A percentile compares a stretch with the other conserved stretches of the same genome.
These are phyloP conservation scores for Ichneumoninae sp. DNA, from an alignment of 2,888 invertebrate species.

Conservation along the genomic window DNA sequence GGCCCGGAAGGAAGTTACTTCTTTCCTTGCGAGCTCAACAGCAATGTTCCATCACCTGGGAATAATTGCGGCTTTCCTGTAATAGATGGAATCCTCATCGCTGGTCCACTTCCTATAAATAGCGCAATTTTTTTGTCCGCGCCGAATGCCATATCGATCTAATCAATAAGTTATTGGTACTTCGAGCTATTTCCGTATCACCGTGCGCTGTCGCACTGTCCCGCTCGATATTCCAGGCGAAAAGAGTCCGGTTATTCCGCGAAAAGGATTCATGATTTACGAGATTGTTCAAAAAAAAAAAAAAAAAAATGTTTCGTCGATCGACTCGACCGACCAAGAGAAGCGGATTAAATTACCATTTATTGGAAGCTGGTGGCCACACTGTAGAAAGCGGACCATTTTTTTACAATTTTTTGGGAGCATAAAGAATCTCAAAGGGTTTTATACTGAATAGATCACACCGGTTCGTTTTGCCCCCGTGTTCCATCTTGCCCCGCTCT, in stretches of 20 bases:
- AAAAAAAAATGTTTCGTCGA: constrained; percentile 9
- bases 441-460: background rate
- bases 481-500: background rate
- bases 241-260: background rate
- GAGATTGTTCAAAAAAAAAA: constrained; percentile 8
- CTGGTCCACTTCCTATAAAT: background rate
- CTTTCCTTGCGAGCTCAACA: background rate
- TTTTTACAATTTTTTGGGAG: background rate
- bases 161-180: constrained; percentile 7
- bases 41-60: background rate
- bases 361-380: constrained; percentile 3
- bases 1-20: background rate
- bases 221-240: constrained; percentile 8
- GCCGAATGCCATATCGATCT: background rate
- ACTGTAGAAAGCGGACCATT: too few species aligned
- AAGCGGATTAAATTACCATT: constrained; percentile 1
- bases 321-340: constrained; percentile 5
- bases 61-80: background rate
- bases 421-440: background rate
- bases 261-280: constrained; percentile 12
- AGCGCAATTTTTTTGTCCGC: background rate
- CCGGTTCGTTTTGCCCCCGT: background rate
- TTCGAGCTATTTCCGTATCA: background rate
- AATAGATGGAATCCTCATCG: background rate
- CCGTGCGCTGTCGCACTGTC: background rate